A percentile compares a stretch with the other conserved stretches of the same genome.
phyloP scores from a whole-genome alignment of 2,113 vertebrate species.

The Oreochromis niloticus region DNA sequence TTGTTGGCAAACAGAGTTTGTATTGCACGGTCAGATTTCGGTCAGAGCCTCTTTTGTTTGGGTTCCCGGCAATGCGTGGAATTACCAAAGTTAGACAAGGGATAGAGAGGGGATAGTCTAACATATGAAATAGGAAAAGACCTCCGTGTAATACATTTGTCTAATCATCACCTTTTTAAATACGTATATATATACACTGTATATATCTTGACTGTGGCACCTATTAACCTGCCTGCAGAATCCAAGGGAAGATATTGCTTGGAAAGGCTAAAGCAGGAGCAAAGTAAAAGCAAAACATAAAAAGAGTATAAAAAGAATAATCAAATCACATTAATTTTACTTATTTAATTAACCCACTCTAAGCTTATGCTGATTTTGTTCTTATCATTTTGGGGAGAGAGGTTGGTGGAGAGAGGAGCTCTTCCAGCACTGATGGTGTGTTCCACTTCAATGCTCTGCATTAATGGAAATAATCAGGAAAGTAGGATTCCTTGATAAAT shows the following conservation, averaged over 20 bases:
- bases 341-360: background rate
- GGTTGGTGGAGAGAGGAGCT: background rate
- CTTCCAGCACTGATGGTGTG: background rate
- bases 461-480: background rate
- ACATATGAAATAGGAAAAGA: background rate
- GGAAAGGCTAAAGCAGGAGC: background rate
- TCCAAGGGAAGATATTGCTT: background rate
- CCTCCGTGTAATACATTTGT: background rate
- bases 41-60: background rate
- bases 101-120: background rate
- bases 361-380: fast-evolving
- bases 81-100: background rate
- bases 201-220: background rate
- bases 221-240: fast-evolving
- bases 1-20: background rate
- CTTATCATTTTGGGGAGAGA: background rate
- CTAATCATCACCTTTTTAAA: background rate
- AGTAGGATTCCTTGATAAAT: background rate
- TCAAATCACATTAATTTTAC: background rate
- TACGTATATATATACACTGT: background rate
- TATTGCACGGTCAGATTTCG: background rate
- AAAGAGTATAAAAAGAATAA: background rate
- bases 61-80: fast-evolving
- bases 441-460: background rate
- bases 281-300: background rate